Evolutionary conservation across 2,888 invertebrate genomes (phyloP).

Genomic region (Nymphalis polychloros): DNA sequence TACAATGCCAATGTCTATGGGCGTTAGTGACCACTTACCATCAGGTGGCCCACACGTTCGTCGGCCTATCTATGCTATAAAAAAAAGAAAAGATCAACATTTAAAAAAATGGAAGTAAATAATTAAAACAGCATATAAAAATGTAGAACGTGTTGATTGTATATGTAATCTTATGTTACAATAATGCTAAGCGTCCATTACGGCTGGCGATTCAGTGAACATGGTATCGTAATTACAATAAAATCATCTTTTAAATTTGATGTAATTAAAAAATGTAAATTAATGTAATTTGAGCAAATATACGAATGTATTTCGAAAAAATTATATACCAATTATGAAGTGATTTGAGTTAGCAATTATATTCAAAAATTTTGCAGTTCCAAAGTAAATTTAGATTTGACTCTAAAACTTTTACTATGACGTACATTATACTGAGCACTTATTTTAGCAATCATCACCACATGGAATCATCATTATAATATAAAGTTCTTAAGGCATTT

Average conservation of each 20-base stretch:
- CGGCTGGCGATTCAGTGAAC: conserved; percentile 1
- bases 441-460: too few species aligned
- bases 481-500: too few species aligned
- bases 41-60: too few species aligned
- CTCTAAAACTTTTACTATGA: background rate
- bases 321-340: background rate
- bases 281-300: background rate
- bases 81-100: too few species aligned
- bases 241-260: background rate
- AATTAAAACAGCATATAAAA: conserved; percentile 17
- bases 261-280: conserved; percentile 7
- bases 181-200: conserved; percentile 11
- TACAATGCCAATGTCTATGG: too few species aligned
- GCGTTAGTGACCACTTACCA: too few species aligned
- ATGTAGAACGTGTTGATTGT: conserved; percentile 30
- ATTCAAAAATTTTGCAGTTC: background rate
- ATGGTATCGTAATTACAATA: conserved; percentile 1
- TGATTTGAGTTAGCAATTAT: background rate
- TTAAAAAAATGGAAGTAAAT: background rate
- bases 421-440: too few species aligned
- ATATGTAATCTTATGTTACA: conserved; percentile 24
- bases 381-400: background rate
- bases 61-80: too few species aligned
- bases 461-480: too few species aligned
- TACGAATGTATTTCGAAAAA: background rate